phyloP scores from a whole-genome alignment of 2,797 vertebrate species.

The Phaenicophaeus curvirostris region DNA sequence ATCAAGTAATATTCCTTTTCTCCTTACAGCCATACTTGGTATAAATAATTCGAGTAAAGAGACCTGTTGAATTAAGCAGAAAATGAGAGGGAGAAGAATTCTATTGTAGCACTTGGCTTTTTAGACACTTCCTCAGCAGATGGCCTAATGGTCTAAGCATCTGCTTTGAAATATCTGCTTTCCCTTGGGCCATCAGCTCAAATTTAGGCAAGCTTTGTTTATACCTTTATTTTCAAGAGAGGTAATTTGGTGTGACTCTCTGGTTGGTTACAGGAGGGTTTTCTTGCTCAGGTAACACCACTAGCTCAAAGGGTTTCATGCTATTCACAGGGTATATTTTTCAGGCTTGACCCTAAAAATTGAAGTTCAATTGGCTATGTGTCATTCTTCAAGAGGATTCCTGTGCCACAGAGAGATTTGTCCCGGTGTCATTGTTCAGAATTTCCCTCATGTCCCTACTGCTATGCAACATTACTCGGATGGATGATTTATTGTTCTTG shows the following conservation, averaged over 20 bases:
- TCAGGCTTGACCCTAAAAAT: neutral
- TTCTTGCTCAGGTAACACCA: neutral
- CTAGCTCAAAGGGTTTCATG: neutral
- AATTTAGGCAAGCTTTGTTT: conserved; percentile 32
- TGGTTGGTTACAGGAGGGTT: neutral
- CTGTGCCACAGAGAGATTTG: neutral
- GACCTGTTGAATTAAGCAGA: neutral
- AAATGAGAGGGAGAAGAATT: neutral
- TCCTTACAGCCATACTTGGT: neutral
- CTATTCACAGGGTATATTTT: neutral
- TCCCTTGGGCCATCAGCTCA: conserved; percentile 39
- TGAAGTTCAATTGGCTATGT: neutral
- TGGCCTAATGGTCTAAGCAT: conserved; percentile 62
- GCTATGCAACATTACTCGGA: neutral
- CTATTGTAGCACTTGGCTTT: conserved; percentile 10
- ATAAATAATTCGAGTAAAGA: neutral
- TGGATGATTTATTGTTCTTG: neutral
- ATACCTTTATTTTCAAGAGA: conserved; percentile 45
- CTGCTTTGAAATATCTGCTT: conserved; percentile 58
- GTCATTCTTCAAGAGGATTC: neutral
- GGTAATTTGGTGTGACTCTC: neutral
- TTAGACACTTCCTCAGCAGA: conserved; percentile 27
- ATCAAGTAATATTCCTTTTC: neutral
- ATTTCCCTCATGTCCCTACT: neutral
- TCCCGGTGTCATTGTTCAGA: neutral